phyloP scores from a whole-genome alignment of 2,797 vertebrate species.

The Phrynocephalus guinanensis region DNA sequence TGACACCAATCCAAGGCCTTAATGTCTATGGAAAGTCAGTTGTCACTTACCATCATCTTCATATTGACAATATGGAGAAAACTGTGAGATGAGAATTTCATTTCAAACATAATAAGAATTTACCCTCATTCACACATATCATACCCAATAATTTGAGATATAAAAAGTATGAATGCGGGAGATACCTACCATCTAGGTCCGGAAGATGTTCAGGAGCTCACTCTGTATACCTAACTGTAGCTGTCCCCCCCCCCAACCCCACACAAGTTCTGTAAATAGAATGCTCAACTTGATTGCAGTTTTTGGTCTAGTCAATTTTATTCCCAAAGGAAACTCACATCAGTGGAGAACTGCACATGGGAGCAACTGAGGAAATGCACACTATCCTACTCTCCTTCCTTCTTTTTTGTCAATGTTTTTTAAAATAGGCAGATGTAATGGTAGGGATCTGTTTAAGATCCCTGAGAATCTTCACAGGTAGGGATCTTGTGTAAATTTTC shows the following conservation, averaged over 20 bases:
- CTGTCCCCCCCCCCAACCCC: no score
- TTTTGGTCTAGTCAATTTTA: neutral
- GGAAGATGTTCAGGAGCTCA: neutral
- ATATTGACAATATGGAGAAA: neutral
- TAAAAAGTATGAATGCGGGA: no score
- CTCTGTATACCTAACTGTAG: neutral
- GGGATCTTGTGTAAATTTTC: no score
- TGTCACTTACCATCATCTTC: neutral
- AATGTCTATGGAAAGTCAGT: neutral
- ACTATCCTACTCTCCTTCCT: neutral
- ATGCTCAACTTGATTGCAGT: neutral
- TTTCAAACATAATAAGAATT: no score
- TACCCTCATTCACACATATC: no score
- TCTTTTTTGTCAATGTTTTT: no score
- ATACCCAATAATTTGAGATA: no score
- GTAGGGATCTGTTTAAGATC: neutral
- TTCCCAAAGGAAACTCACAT: neutral
- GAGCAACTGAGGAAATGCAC: neutral
- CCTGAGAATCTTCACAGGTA: no score
- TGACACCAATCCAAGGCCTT: no score
- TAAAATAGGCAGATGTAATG: neutral
- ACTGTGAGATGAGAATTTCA: no score
- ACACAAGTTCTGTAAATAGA: neutral
- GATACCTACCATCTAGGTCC: no score
- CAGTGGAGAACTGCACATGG: neutral